A percentile compares a stretch with the other conserved stretches of the same genome.
These are phyloP conservation scores for Anticlea derivata DNA, from an alignment of 2,888 invertebrate species.

Conservation along the genomic window DNA sequence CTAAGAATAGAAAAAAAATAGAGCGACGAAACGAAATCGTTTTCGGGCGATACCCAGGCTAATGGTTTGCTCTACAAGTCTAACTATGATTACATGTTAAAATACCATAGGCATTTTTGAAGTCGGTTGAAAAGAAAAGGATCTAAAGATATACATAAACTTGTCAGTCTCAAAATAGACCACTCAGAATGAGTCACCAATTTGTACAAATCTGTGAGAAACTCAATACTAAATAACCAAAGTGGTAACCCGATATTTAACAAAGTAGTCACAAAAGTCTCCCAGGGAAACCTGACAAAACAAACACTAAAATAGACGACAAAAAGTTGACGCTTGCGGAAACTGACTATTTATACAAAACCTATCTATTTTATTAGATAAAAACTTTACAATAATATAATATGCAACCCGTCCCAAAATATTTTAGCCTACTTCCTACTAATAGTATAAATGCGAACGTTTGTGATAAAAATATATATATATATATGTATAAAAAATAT, in stretches of 20 bases:
- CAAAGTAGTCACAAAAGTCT: constrained; percentile 61
- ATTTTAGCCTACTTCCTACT: too few species aligned
- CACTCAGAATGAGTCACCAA: constrained; percentile 27
- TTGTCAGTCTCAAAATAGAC: constrained; percentile 14
- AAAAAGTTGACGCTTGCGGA: constrained; percentile 50
- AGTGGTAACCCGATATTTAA: constrained; percentile 72
- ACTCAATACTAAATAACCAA: constrained; percentile 41
- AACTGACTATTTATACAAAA: constrained; percentile 19
- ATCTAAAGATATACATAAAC: too few species aligned
- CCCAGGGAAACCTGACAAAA: constrained; percentile 71
- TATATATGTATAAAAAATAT: too few species aligned
- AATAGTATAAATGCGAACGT: too few species aligned
- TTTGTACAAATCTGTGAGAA: constrained; percentile 35
- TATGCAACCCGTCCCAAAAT: too few species aligned
- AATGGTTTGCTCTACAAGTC: too few species aligned
- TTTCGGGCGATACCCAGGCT: too few species aligned
- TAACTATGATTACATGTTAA: too few species aligned
- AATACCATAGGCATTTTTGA: not conserved
- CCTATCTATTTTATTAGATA: not conserved
- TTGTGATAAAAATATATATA: too few species aligned
- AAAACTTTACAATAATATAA: not conserved
- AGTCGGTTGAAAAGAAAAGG: not conserved
- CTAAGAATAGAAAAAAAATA: too few species aligned
- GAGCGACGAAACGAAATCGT: too few species aligned
- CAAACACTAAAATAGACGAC: constrained; percentile 65